These are phyloP conservation scores for Galeruca laticollis DNA, from an alignment of 2,888 invertebrate species.

Conservation along the genomic window DNA sequence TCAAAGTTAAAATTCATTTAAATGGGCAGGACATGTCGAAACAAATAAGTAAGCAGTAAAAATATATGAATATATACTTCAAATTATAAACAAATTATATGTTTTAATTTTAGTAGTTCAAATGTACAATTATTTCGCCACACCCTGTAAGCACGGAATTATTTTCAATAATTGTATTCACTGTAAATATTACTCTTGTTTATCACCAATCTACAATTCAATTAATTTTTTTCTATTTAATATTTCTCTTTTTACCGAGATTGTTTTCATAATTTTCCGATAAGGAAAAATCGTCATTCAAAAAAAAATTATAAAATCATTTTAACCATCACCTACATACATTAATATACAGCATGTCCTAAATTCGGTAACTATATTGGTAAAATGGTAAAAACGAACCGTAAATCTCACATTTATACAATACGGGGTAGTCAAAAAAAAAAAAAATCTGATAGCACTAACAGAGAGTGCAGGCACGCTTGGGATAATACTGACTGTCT, in stretches of 20 bases:
- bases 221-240: too few relatives aligned
- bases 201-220: too few relatives aligned
- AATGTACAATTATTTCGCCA: too few relatives aligned
- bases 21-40: too few relatives aligned
- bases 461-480: conserved; percentile 65
- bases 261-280: background rate
- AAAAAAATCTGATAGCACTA: conserved; percentile 57
- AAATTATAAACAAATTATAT: too few relatives aligned
- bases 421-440: background rate
- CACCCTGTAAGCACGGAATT: background rate
- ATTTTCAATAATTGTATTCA: background rate
- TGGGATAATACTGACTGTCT: conserved; percentile 64
- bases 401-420: conserved; percentile 6
- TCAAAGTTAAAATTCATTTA: too few relatives aligned
- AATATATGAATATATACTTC: too few relatives aligned
- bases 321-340: conserved; percentile 21
- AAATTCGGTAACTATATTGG: background rate
- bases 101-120: too few relatives aligned
- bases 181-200: conserved; percentile 4
- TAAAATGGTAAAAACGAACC: background rate
- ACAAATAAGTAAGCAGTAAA: too few relatives aligned
- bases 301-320: conserved; percentile 5
- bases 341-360: conserved; percentile 13
- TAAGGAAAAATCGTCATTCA: background rate
- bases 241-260: too few relatives aligned